A percentile compares a stretch with the other conserved stretches of the same genome.
Evolutionary conservation across 2,888 invertebrate species (phyloP).

Genomic region (Eremobia ochroleuca): DNA sequence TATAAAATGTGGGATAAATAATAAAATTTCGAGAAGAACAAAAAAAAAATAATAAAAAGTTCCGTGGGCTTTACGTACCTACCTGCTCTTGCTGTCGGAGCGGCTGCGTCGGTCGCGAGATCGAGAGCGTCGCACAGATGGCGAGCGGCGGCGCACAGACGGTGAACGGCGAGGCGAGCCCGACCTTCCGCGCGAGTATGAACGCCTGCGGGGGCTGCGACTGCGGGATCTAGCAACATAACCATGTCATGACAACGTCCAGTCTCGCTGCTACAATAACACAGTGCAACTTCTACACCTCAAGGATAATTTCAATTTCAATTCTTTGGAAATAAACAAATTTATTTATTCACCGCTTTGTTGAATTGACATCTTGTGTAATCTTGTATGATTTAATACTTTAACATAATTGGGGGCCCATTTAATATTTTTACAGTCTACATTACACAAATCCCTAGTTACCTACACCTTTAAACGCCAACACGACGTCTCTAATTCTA

Average conservation of each 20-base stretch:
- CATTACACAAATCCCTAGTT: conserved; percentile 70
- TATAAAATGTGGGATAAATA: not conserved
- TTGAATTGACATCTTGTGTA: conserved; percentile 44
- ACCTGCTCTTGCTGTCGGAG: conserved; percentile 88
- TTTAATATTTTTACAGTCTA: conserved; percentile 66
- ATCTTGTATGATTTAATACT: conserved; percentile 39
- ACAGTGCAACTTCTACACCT: conserved; percentile 64
- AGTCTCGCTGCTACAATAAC: conserved; percentile 31
- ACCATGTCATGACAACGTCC: conserved; percentile 43
- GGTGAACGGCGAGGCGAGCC: conserved; percentile 86
- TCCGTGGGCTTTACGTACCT: conserved; percentile 46
- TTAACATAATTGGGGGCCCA: conserved; percentile 46
- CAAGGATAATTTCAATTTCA: conserved; percentile 53
- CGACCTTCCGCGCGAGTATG: conserved; percentile 87
- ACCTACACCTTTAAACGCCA: conserved; percentile 76
- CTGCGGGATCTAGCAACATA: conserved; percentile 83
- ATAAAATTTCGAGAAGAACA: not conserved
- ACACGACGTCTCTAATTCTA: conserved; percentile 79
- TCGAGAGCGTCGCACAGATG: conserved; percentile 84
- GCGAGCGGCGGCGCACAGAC: conserved; percentile 85
- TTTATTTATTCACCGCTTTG: conserved; percentile 48
- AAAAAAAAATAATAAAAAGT: not conserved
- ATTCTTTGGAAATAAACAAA: conserved; percentile 11
- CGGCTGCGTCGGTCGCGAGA: conserved; percentile 87
- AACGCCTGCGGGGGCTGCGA: conserved; percentile 88